Evolutionary conservation across 1,140 invertebrate genomes (phyloP).

Genomic region (Anastrepha obliqua): DNA sequence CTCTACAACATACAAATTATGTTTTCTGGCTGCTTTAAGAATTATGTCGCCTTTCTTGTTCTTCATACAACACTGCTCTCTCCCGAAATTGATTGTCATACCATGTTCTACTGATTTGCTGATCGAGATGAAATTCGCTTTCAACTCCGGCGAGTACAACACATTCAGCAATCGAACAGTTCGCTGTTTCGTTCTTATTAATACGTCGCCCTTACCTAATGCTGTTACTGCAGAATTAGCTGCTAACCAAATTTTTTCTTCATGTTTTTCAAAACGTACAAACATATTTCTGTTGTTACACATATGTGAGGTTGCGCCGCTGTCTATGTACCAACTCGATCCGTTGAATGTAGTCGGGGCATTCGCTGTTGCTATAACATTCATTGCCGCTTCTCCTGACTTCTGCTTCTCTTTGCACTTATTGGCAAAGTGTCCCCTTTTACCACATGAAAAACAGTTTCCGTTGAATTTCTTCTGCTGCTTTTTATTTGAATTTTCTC

Average conservation of each 20-base stretch:
- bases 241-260: no score
- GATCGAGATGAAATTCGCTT: conserved; percentile 54
- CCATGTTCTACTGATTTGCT: conserved; percentile 13
- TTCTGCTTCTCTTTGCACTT: neutral
- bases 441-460: conserved; percentile 38
- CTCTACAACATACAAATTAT: no score
- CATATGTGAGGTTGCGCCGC: conserved; percentile 48
- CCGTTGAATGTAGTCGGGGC: neutral
- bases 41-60: no score
- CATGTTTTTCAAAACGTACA: neutral
- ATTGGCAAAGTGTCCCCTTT: neutral
- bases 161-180: no score
- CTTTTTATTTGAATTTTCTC: neutral
- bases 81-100: conserved; percentile 23
- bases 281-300: conserved; percentile 48
- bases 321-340: conserved; percentile 20
- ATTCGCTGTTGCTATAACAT: neutral
- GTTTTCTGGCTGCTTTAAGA: no score
- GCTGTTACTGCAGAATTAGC: conserved; percentile 22
- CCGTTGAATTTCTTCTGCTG: neutral
- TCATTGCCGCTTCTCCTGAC: neutral
- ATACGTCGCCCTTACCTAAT: neutral
- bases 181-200: no score
- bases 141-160: conserved; percentile 37
- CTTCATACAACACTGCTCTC: neutral